Evolutionary conservation across 2,888 invertebrate species (phyloP).

Genomic region (Sminthurinus aureus): DNA sequence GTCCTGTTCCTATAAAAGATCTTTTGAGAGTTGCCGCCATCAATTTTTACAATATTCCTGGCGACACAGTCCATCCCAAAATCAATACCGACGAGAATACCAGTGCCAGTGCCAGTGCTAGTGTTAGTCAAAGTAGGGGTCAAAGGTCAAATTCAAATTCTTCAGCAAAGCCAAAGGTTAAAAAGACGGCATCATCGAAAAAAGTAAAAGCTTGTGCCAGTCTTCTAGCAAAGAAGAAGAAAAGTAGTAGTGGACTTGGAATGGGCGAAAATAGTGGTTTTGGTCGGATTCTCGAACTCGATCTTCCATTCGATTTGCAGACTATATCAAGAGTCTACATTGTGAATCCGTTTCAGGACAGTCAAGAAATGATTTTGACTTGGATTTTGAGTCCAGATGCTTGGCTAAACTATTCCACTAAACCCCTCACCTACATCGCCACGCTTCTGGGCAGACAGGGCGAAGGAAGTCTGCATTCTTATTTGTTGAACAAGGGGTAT

Average conservation of each 20-base stretch:
- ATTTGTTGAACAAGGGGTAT: background rate
- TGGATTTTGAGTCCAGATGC: conserved; percentile 44
- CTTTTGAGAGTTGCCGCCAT: conserved; percentile 35
- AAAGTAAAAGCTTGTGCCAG: background rate
- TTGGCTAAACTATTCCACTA: conserved; percentile 46
- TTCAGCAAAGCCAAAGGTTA: background rate
- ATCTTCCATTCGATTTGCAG: conserved; percentile 42
- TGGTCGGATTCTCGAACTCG: conserved; percentile 8
- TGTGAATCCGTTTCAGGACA: conserved; percentile 43
- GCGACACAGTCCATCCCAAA: background rate
- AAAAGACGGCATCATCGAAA: background rate
- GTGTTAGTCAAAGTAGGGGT: too few species aligned
- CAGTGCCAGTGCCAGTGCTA: background rate
- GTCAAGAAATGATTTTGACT: conserved; percentile 41
- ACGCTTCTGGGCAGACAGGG: conserved; percentile 11
- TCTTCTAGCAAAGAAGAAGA: background rate
- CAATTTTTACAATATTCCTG: conserved; percentile 32
- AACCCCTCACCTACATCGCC: conserved; percentile 39
- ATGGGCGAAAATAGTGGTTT: conserved; percentile 8
- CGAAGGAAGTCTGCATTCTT: conserved; percentile 16
- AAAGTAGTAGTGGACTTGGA: background rate
- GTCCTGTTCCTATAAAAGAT: conserved; percentile 39
- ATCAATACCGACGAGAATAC: background rate
- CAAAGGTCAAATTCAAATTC: background rate
- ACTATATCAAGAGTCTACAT: conserved; percentile 44